phyloP scores from a whole-genome alignment of 2,888 invertebrate genomes.

The Chydorus sphaericus region DNA sequence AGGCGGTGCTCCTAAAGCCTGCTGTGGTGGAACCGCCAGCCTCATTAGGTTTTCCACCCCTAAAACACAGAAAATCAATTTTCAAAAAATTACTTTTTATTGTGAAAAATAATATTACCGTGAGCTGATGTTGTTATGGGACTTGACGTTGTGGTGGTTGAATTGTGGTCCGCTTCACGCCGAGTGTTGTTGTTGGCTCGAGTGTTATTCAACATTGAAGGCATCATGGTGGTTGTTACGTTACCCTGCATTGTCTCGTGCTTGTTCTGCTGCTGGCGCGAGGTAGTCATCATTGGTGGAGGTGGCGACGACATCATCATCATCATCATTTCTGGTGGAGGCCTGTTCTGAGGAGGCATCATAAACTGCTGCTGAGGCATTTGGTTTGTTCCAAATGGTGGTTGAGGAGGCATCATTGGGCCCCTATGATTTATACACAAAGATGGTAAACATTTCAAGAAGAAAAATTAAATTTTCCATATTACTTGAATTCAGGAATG shows the following conservation, averaged over 20 bases:
- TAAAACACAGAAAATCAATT: not conserved
- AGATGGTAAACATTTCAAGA: too few species aligned
- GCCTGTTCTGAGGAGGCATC: not conserved
- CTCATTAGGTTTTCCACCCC: not conserved
- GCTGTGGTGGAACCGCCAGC: not conserved
- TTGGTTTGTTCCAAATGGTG: not conserved
- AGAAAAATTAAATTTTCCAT: too few species aligned
- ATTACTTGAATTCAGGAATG: too few species aligned
- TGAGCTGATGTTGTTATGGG: not conserved
- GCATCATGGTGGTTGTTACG: not conserved
- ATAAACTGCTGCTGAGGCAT: not conserved
- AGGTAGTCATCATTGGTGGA: not conserved
- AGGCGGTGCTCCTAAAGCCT: not conserved
- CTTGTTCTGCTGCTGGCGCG: not conserved
- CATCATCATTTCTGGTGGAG: too few species aligned
- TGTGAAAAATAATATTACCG: not conserved
- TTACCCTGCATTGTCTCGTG: not conserved
- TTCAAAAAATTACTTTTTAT: not conserved
- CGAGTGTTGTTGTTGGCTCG: not conserved
- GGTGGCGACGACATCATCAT: not conserved
- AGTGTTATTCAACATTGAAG: not conserved
- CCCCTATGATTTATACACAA: too few species aligned
- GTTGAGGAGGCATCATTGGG: not conserved
- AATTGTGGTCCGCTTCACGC: not conserved
- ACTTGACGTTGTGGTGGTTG: not conserved